A percentile compares a stretch with the other conserved stretches of the same genome.
These are phyloP conservation scores for Paralvinella palmiformis DNA, from an alignment of 1,140 invertebrate species.

Conservation along the genomic window DNA sequence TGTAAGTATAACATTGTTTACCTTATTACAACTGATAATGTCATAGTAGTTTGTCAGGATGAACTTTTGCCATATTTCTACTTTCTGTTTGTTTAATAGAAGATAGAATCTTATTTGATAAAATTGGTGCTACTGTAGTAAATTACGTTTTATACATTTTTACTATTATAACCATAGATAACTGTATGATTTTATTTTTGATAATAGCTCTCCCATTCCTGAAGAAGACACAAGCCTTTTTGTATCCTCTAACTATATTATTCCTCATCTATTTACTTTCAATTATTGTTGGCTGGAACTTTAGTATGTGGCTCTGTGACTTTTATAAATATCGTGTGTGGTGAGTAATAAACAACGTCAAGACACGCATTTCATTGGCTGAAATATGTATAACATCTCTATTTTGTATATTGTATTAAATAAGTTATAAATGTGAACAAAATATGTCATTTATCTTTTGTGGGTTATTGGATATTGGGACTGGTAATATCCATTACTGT, in stretches of 20 bases:
- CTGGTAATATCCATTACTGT: no score
- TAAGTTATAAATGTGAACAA: no score
- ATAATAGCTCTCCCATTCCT: slow-evolving; percentile 81
- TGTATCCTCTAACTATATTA: slow-evolving; percentile 77
- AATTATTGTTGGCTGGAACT: slow-evolving; percentile 58
- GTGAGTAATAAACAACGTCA: no score
- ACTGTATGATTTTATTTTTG: slow-evolving; percentile 12
- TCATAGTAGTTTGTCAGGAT: neutral
- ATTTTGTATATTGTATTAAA: no score
- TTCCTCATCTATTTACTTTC: slow-evolving; percentile 75
- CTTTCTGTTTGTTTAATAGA: neutral
- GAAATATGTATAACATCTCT: no score
- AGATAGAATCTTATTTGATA: neutral
- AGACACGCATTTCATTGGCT: no score
- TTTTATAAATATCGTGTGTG: slow-evolving; percentile 40
- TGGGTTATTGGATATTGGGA: no score
- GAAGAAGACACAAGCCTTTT: slow-evolving; percentile 77
- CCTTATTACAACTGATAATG: neutral
- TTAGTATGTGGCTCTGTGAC: slow-evolving; percentile 38
- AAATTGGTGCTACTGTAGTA: neutral
- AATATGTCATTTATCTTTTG: no score
- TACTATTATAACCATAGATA: neutral
- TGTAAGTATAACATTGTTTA: slow-evolving; percentile 59
- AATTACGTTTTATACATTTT: neutral
- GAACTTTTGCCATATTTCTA: neutral